Conservation (phyloP, 2,888 invertebrate species). For the Erannis defoliaria region DNA sequence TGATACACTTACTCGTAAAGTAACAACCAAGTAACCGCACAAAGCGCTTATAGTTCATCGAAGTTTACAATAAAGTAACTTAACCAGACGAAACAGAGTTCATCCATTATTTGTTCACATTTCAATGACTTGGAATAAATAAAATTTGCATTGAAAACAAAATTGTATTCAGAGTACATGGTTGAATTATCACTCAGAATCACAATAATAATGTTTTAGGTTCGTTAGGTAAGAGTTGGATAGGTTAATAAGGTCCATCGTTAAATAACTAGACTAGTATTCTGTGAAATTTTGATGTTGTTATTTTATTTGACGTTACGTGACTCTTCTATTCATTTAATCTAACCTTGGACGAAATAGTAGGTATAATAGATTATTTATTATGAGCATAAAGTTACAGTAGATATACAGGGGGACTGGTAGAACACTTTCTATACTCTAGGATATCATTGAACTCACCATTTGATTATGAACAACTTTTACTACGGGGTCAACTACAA, state of each 20-base stretch:
- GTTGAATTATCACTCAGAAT: constrained; percentile 13
- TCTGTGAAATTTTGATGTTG: constrained; percentile 4
- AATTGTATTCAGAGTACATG: constrained; percentile 10
- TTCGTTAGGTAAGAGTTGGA: constrained; percentile 20
- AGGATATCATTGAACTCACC: too few relatives aligned
- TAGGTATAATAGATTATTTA: neutral
- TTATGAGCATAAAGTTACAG: neutral
- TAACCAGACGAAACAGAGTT: constrained; percentile 12
- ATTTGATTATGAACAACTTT: too few relatives aligned
- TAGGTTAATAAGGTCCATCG: constrained; percentile 15
- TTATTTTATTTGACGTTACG: constrained; percentile 6
- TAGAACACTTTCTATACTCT: too few relatives aligned
- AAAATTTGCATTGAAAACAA: constrained; percentile 18
- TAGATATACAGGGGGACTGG: too few relatives aligned
- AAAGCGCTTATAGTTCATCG: neutral
- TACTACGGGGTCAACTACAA: too few relatives aligned
- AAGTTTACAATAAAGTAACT: constrained; percentile 15
- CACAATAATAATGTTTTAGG: constrained; percentile 20
- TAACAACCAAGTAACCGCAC: neutral
- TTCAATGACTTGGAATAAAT: constrained; percentile 20
- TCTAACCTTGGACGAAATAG: neutral
- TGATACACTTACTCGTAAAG: too few relatives aligned
- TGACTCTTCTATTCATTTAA: neutral
- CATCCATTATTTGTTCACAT: constrained; percentile 19
- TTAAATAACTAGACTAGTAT: constrained; percentile 4